Percentiles rank a stretch among this genome's conserved stretches.
These are phyloP conservation scores for Eumeta japonica DNA, from an alignment of 1,140 invertebrate species.

Conservation along the genomic window DNA sequence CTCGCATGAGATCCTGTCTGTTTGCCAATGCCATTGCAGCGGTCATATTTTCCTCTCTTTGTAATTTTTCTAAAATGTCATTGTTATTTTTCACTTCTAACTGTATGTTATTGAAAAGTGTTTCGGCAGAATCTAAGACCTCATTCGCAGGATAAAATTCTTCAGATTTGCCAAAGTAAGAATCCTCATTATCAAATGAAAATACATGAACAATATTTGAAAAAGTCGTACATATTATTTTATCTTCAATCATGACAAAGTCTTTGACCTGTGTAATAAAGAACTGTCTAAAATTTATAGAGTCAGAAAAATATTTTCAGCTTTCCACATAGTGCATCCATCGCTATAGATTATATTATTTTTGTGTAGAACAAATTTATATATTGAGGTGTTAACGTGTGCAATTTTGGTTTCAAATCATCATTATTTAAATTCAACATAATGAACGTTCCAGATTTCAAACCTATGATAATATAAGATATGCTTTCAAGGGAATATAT, in stretches of 20 bases:
- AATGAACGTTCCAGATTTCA: slow-evolving; percentile 30
- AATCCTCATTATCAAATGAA: slow-evolving; percentile 17
- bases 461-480: slow-evolving; percentile 24
- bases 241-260: slow-evolving; percentile 23
- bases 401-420: slow-evolving; percentile 13
- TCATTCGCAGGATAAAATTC: slow-evolving; percentile 22
- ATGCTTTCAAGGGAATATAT: too few relatives aligned
- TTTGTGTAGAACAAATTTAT: slow-evolving; percentile 20
- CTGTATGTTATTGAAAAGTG: slow-evolving; percentile 27
- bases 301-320: slow-evolving; percentile 18
- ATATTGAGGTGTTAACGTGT: slow-evolving; percentile 33
- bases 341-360: slow-evolving; percentile 32
- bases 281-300: slow-evolving; percentile 22
- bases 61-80: slow-evolving; percentile 20
- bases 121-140: slow-evolving; percentile 25
- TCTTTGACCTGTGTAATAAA: slow-evolving; percentile 32
- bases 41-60: slow-evolving; percentile 28
- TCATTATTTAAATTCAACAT: slow-evolving; percentile 14
- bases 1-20: slow-evolving; percentile 33
- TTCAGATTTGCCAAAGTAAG: slow-evolving; percentile 14
- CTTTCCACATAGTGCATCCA: slow-evolving; percentile 33
- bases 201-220: slow-evolving; percentile 34
- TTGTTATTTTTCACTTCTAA: slow-evolving; percentile 26
- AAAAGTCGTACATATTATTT: slow-evolving; percentile 37
- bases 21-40: slow-evolving; percentile 32